These are phyloP conservation scores for Scolopax rusticola DNA, from an alignment of 2,797 vertebrate species.

Conservation along the genomic window DNA sequence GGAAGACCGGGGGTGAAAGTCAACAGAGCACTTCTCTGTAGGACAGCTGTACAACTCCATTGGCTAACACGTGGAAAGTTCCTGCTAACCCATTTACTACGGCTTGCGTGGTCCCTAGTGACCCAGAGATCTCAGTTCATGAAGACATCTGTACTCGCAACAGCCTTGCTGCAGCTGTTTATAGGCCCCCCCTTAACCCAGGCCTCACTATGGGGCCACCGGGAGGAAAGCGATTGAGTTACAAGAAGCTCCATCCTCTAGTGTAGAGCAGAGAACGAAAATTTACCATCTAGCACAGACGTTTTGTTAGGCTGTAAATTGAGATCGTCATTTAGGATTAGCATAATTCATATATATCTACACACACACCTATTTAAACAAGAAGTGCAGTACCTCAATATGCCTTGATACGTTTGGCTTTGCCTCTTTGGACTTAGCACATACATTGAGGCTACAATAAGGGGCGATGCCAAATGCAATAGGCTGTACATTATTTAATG, in stretches of 20 bases:
- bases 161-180: constrained; percentile 57
- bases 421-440: background rate
- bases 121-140: background rate
- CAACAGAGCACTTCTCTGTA: background rate
- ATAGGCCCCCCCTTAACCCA: background rate
- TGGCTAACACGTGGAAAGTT: background rate
- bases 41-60: background rate
- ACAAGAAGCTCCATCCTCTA: background rate
- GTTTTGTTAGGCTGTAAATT: background rate
- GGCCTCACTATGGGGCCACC: background rate
- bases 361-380: fast-evolving
- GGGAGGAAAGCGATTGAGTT: background rate
- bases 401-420: fast-evolving
- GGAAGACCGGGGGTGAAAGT: background rate
- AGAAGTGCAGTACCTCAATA: background rate
- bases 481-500: background rate
- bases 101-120: background rate
- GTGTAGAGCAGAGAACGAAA: background rate
- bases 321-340: background rate
- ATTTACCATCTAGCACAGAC: background rate
- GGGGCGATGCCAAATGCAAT: background rate
- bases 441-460: background rate
- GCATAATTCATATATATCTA: background rate
- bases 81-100: background rate
- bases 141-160: background rate